These are phyloP conservation scores for Polyommatus iphigenia DNA, from an alignment of 2,888 invertebrate genomes.

Conservation along the genomic window DNA sequence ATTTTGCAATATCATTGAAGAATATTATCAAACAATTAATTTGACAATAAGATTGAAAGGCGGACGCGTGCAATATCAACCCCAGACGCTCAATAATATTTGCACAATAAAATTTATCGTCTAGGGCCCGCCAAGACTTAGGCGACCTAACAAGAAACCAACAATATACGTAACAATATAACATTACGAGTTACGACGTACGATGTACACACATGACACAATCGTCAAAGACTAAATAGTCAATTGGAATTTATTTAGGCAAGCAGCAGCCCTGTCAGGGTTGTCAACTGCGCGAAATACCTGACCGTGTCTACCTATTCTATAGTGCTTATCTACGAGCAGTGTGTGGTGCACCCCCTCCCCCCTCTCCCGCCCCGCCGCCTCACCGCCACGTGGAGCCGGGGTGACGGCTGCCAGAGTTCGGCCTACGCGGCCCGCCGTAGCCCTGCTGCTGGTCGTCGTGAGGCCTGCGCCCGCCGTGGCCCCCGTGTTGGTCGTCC, in stretches of 20 bases:
- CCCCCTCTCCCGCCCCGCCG: not conserved
- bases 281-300: not conserved
- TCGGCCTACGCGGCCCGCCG: slow-evolving; percentile 37
- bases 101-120: too few species aligned
- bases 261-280: not conserved
- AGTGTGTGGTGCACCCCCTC: not conserved
- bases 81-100: too few species aligned
- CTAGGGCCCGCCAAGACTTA: too few species aligned
- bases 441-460: slow-evolving; percentile 38
- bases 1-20: too few species aligned
- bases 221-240: not conserved
- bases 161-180: too few species aligned
- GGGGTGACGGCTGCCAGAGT: slow-evolving; percentile 41
- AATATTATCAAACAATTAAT: too few species aligned
- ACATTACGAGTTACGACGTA: too few species aligned
- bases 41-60: too few species aligned
- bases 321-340: not conserved
- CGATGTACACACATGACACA: too few species aligned
- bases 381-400: slow-evolving; percentile 46
- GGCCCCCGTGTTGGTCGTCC: slow-evolving; percentile 26
- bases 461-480: slow-evolving; percentile 31
- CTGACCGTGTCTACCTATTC: not conserved
- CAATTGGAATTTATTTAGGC: not conserved
- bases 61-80: too few species aligned
- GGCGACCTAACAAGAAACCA: too few species aligned